Base-by-base conservation (phyloP, 2,113 vertebrate species). In the Natator depressus region DNA sequence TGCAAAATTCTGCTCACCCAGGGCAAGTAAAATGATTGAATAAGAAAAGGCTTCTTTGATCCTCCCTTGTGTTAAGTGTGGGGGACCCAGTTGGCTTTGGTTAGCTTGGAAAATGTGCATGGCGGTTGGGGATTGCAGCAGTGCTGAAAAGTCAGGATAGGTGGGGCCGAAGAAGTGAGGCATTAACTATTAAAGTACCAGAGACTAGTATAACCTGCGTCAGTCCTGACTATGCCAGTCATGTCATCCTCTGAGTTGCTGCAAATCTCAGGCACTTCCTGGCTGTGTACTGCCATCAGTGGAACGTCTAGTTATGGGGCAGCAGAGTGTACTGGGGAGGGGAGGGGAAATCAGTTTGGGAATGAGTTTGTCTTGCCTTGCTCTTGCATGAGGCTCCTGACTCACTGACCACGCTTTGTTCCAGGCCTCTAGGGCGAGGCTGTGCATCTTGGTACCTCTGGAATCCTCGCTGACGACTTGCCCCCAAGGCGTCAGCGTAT, bases 161-260 rank as follows among this genome's bases (percentile, higher is more conserved):
- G 10, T 22, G 69, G 16, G 17, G 38, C 38, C 5, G 8, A 25
- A 75, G 38, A 10, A 75, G 38, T 89, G 47, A 13, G 1, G 49
- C 0, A 0, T 35, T 17, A 76, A n/a, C 62, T 72, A 54, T 50
- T 72, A 16, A 62, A 42, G 50, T 84, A 90, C 35, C 65, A 1
- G 0, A 1, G 0, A 59, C 78, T 88, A 75, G 35, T 87, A 11
- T 54, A 9, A 2, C 76, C 8, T 0, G 1, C 3, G 3, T 1
- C 0, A 46, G 65, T 25, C 35, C 92, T 0, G 0, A 35, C 6
- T 24, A 1, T 87, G 54, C 38, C 89, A 35, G 1, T 79, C 38
- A 5, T 29, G 93, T 83, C 46, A 29, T 87, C 76, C 42, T 87
- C 75, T 35, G 11, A 81, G 4, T 51, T 69, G 42, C 47, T 81